A percentile compares a stretch with the other conserved stretches of the same genome.
Conservation (phyloP, 2,888 invertebrate genomes). For the Plebejus argus region DNA sequence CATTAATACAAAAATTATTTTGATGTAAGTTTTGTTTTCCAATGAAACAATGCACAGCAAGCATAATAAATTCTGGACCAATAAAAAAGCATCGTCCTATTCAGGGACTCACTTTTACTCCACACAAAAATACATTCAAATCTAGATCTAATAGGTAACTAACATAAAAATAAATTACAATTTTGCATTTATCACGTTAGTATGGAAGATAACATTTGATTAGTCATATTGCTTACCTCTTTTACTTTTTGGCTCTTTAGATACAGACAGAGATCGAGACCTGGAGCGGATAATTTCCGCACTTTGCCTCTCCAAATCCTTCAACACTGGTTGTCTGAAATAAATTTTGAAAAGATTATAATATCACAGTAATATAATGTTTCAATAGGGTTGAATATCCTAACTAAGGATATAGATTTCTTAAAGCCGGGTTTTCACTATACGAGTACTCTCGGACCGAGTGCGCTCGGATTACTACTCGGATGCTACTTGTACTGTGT, state of each 20-base stretch:
- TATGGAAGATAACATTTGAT: background rate
- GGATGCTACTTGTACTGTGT: no score
- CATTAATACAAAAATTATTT: background rate
- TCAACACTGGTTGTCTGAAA: slow-evolving; percentile 67
- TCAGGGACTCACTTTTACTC: background rate
- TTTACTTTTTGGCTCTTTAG: slow-evolving; percentile 62
- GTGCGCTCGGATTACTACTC: no score
- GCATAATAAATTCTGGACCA: background rate
- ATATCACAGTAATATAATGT: no score
- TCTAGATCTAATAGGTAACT: background rate
- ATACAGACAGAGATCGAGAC: slow-evolving; percentile 68
- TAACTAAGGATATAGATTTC: no score
- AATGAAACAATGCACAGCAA: background rate
- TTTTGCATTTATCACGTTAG: no score
- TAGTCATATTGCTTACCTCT: slow-evolving; percentile 52
- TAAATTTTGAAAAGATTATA: background rate
- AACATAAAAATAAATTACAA: no score
- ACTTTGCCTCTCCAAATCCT: slow-evolving; percentile 73
- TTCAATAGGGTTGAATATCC: no score
- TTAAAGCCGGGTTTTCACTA: no score
- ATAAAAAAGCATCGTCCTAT: background rate
- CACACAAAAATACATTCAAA: background rate
- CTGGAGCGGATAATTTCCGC: slow-evolving; percentile 74
- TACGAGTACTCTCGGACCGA: no score
- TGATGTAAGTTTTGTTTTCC: background rate